Conservation (phyloP, 1,140 invertebrate species). For the Lycorma delicatula region DNA sequence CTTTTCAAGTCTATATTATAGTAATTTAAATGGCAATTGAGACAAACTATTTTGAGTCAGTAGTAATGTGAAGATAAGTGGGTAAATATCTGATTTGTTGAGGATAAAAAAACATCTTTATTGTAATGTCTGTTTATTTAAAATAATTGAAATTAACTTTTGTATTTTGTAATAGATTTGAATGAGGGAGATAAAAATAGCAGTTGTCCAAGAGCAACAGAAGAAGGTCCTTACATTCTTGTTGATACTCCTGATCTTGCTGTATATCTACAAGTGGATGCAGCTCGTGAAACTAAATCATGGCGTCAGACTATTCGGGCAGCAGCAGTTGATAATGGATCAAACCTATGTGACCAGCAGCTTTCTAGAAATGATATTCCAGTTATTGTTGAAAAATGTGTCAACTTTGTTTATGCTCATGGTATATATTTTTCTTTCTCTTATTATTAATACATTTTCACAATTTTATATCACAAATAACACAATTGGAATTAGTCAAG, state of each 20-base stretch:
- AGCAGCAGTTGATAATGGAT: constrained; percentile 66
- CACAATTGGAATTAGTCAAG: background rate
- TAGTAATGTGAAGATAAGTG: too few relatives aligned
- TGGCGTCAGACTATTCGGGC: constrained; percentile 65
- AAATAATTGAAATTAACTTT: too few relatives aligned
- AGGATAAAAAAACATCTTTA: too few relatives aligned
- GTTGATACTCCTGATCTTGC: constrained; percentile 53
- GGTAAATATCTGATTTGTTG: too few relatives aligned
- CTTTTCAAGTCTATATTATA: too few relatives aligned
- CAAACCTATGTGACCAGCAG: constrained; percentile 69
- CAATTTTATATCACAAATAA: constrained; percentile 8
- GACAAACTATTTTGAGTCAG: too few relatives aligned
- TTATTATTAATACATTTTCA: background rate
- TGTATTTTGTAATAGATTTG: constrained; percentile 36
- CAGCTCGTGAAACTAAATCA: constrained; percentile 40
- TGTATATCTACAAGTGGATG: constrained; percentile 62
- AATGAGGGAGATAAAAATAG: constrained; percentile 42
- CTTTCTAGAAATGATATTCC: constrained; percentile 78
- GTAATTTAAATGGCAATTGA: too few relatives aligned
- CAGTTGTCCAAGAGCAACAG: constrained; percentile 30
- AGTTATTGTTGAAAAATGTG: constrained; percentile 81
- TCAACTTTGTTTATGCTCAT: constrained; percentile 77
- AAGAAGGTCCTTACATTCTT: constrained; percentile 51
- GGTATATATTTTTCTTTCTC: constrained; percentile 44
- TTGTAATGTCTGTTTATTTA: too few relatives aligned